phyloP scores from a whole-genome alignment of 2,888 invertebrate species.

The Opisthograptis luteolata region DNA sequence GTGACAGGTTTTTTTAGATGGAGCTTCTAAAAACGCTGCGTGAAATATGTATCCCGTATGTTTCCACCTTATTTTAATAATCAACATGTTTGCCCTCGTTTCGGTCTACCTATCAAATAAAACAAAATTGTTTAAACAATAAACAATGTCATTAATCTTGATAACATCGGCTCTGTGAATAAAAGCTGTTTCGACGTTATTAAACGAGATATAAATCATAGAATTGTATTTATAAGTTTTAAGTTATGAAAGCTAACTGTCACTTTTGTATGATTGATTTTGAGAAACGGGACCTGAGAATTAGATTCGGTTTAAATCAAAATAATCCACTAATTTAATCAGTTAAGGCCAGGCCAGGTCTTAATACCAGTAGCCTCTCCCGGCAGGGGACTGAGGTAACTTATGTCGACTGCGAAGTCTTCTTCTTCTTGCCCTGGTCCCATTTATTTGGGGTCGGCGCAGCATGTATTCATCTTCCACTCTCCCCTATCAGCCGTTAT shows the following conservation, averaged over 20 bases:
- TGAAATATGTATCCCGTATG: constrained; percentile 10
- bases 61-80: constrained; percentile 34
- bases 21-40: not conserved
- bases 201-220: constrained; percentile 17
- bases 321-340: not conserved
- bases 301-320: constrained; percentile 8
- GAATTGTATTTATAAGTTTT: not conserved
- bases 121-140: constrained; percentile 33
- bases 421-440: too few relatives aligned
- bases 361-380: too few relatives aligned
- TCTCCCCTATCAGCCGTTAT: too few relatives aligned
- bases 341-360: too few relatives aligned
- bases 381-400: too few relatives aligned
- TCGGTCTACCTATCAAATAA: constrained; percentile 29
- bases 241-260: constrained; percentile 14
- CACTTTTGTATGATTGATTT: constrained; percentile 18
- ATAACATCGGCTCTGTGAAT: constrained; percentile 37
- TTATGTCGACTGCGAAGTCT: too few relatives aligned
- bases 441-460: too few relatives aligned
- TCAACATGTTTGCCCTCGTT: constrained; percentile 24
- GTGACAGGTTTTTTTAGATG: not conserved
- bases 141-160: constrained; percentile 37
- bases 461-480: too few relatives aligned
- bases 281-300: not conserved
- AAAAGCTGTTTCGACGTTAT: constrained; percentile 20